A percentile compares a stretch with the other conserved stretches of the same genome.
These are phyloP conservation scores for Morbakka virulenta DNA, from an alignment of 30 jellyfish, hydroid and myxozoan genomes.

Conservation along the genomic window DNA sequence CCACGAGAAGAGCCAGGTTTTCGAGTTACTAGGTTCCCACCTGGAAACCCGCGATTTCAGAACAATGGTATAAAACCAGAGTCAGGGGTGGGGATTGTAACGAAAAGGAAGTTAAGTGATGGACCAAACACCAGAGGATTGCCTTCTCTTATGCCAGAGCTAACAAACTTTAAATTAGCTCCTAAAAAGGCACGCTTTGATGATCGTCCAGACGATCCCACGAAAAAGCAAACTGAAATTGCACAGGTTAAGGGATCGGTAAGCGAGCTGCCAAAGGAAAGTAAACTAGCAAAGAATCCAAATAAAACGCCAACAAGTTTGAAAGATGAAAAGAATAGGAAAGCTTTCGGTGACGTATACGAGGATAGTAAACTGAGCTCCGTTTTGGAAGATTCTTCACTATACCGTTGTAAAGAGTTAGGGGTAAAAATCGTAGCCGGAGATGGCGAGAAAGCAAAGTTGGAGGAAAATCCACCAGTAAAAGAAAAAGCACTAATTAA, in stretches of 20 bases:
- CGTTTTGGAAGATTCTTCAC: too few relatives aligned
- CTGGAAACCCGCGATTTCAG: neutral
- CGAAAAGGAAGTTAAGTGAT: neutral
- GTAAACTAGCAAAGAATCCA: neutral
- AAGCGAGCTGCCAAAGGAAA: neutral
- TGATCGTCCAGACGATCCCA: neutral
- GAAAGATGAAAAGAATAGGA: neutral
- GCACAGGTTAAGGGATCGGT: neutral
- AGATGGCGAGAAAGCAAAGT: too few relatives aligned
- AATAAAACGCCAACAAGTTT: neutral
- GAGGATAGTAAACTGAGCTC: neutral
- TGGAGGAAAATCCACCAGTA: too few relatives aligned
- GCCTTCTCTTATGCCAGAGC: neutral
- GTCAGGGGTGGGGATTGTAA: neutral
- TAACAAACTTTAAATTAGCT: neutral
- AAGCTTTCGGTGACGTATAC: neutral
- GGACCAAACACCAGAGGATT: neutral
- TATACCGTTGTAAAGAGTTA: too few relatives aligned
- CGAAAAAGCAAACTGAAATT: neutral
- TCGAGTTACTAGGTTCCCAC: neutral
- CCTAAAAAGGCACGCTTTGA: neutral
- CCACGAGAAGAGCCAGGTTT: neutral
- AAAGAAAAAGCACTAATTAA: too few relatives aligned
- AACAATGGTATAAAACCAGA: neutral
- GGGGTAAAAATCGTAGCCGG: too few relatives aligned